These are phyloP conservation scores for Semicossyphus pulcher DNA, from an alignment of 2,113 vertebrate genomes.

Conservation along the genomic window DNA sequence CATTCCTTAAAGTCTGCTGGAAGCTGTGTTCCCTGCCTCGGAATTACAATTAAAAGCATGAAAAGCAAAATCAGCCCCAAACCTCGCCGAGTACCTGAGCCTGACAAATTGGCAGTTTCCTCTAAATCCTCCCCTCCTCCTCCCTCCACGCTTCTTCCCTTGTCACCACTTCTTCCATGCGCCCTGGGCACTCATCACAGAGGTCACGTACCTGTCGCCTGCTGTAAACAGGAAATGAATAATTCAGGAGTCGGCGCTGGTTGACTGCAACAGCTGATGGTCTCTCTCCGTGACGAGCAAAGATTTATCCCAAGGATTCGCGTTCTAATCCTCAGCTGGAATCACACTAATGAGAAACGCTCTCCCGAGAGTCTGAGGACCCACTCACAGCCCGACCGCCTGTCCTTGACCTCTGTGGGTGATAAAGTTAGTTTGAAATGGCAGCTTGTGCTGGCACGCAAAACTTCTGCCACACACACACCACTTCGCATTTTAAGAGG, in stretches of 20 bases:
- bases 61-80: slow-evolving; percentile 24
- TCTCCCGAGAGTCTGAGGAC: slow-evolving; percentile 54
- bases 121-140: background rate
- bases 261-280: slow-evolving; percentile 75
- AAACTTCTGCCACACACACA: slow-evolving; percentile 18
- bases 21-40: background rate
- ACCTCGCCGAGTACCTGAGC: slow-evolving; percentile 20
- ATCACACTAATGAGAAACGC: slow-evolving; percentile 72
- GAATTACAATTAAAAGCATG: slow-evolving; percentile 41
- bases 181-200: slow-evolving; percentile 64
- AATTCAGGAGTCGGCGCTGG: slow-evolving; percentile 66
- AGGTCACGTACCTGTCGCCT: slow-evolving; percentile 78
- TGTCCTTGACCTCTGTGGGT: slow-evolving; percentile 71
- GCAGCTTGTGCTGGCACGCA: background rate
- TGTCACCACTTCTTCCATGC: slow-evolving; percentile 66
- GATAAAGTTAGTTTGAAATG: slow-evolving; percentile 56
- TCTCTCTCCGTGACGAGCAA: slow-evolving; percentile 56
- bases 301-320: slow-evolving; percentile 65
- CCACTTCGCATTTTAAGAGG: slow-evolving; percentile 26
- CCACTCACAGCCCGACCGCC: slow-evolving; percentile 31
- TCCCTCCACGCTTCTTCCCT: slow-evolving; percentile 15
- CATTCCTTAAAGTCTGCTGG: background rate
- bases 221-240: slow-evolving; percentile 81
- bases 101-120: slow-evolving; percentile 47
- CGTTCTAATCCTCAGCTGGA: slow-evolving; percentile 63